These are phyloP conservation scores for Choristoneura rosaceana DNA, from an alignment of 2,888 invertebrate species.

Conservation along the genomic window DNA sequence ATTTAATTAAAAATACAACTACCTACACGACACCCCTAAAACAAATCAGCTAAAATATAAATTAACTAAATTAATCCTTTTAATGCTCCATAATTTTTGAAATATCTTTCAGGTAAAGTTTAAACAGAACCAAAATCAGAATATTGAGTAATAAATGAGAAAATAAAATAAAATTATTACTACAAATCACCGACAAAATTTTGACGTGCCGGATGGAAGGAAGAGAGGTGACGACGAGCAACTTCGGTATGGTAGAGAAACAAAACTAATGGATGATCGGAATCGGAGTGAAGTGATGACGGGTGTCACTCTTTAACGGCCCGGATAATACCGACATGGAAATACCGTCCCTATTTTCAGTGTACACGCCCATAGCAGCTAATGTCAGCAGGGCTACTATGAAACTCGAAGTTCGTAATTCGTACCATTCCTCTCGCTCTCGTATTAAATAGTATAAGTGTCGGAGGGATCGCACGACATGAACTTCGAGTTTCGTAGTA, in stretches of 20 bases:
- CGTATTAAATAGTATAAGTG: too few species aligned
- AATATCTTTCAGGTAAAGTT: background rate
- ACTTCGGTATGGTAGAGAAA: background rate
- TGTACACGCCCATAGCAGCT: too few species aligned
- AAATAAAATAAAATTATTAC: constrained; percentile 1
- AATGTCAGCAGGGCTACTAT: too few species aligned
- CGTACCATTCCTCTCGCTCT: too few species aligned
- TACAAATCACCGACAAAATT: constrained; percentile 15
- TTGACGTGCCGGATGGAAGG: constrained; percentile 16
- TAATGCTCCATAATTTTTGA: constrained; percentile 3
- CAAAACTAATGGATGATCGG: background rate
- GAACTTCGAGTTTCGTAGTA: too few species aligned
- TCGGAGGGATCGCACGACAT: too few species aligned
- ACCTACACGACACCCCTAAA: constrained; percentile 36
- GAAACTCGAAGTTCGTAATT: too few species aligned
- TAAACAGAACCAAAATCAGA: background rate
- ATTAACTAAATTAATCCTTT: constrained; percentile 17
- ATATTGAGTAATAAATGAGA: background rate
- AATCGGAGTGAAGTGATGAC: background rate
- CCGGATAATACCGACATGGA: too few species aligned
- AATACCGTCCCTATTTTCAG: too few species aligned
- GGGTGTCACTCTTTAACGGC: too few species aligned
- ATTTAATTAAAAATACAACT: constrained; percentile 28
- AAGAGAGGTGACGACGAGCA: constrained; percentile 8
- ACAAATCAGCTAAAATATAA: constrained; percentile 13